Evolutionary conservation across 2,113 vertebrate genomes (phyloP).

Genomic region (Procavia capensis): DNA sequence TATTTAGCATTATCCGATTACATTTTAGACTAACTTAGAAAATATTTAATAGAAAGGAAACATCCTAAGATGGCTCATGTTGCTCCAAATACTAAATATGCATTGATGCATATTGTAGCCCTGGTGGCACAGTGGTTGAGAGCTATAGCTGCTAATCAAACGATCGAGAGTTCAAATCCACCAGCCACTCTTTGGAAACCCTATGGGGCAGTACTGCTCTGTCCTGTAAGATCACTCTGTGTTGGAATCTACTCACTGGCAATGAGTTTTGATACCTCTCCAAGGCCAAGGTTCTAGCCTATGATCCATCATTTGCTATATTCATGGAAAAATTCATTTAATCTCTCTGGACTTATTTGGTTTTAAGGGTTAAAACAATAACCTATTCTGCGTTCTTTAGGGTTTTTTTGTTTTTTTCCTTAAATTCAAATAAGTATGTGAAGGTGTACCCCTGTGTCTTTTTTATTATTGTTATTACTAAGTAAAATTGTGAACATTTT

Average conservation of each 20-base stretch:
- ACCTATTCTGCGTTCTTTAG: background rate
- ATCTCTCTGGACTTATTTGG: background rate
- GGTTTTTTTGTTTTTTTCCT: background rate
- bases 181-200: too few species aligned
- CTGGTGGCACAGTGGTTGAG: too few species aligned
- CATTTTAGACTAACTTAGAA: slow-evolving; percentile 1
- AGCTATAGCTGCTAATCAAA: too few species aligned
- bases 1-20: background rate
- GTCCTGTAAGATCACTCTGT: too few species aligned
- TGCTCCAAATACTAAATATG: background rate
- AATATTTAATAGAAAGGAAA: slow-evolving; percentile 2
- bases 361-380: background rate
- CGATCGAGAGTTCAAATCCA: too few species aligned
- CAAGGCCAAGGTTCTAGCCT: background rate
- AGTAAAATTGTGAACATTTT: background rate
- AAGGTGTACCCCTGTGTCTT: background rate
- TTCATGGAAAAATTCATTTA: background rate
- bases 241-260: too few species aligned
- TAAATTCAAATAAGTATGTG: background rate
- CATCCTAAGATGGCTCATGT: background rate
- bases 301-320: background rate
- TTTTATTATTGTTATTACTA: background rate
- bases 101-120: background rate
- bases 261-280: background rate
- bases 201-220: too few species aligned